Evolutionary conservation across 2,113 vertebrate genomes (phyloP).

Genomic region (Solea solea): DNA sequence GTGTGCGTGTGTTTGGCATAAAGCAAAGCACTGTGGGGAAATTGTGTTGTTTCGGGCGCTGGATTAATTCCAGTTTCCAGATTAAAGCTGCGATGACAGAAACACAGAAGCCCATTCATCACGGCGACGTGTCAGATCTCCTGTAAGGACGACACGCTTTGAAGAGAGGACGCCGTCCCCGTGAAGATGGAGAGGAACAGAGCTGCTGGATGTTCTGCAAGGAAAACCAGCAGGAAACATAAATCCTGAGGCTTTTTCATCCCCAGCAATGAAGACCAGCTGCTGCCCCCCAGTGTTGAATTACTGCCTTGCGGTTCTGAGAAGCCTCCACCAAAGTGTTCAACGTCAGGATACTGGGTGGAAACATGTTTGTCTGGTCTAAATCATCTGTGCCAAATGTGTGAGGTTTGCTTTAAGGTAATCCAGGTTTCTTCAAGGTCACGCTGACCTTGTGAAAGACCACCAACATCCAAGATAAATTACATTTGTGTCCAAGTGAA

Average conservation of each 20-base stretch:
- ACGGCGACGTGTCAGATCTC: conserved; percentile 22
- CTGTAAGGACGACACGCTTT: conserved; percentile 6
- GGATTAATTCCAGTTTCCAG: conserved; percentile 47
- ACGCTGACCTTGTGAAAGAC: too few species aligned
- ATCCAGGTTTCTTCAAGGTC: too few species aligned
- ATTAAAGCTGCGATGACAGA: conserved; percentile 48
- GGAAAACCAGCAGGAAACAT: conserved; percentile 41
- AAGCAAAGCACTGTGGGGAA: conserved; percentile 26
- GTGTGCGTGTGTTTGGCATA: conserved; percentile 4
- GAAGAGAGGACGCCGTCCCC: background rate
- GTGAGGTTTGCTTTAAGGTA: too few species aligned
- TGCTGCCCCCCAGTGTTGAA: conserved; percentile 48
- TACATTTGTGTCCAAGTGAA: too few species aligned
- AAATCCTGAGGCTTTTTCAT: conserved; percentile 65
- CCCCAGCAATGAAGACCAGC: conserved; percentile 50
- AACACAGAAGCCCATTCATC: conserved; percentile 53
- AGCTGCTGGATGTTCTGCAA: conserved; percentile 17
- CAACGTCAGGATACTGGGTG: background rate
- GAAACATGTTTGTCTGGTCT: background rate
- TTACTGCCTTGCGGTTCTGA: background rate
- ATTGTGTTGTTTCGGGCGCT: background rate
- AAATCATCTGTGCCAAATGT: background rate
- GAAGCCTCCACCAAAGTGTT: background rate
- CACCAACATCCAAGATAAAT: too few species aligned
- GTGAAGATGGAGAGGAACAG: too few species aligned